Conservation (phyloP, 2,113 vertebrate genomes). For the Ibidorhyncha struthersii region DNA sequence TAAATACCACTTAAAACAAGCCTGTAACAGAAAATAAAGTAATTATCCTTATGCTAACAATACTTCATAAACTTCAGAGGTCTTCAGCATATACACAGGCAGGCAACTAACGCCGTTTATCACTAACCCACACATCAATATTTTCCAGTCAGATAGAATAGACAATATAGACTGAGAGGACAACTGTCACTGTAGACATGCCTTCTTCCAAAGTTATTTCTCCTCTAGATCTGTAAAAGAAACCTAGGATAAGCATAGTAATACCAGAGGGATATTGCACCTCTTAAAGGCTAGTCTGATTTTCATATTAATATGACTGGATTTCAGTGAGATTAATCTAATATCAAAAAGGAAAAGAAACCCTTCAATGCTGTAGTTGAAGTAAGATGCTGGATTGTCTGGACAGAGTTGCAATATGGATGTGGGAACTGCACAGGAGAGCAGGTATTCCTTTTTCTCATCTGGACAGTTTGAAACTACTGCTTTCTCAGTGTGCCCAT, state of each 20-base stretch:
- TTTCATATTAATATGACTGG: not conserved
- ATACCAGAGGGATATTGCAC: not conserved
- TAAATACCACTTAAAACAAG: not conserved
- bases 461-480: not conserved
- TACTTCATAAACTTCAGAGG: not conserved
- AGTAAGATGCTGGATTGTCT: not conserved
- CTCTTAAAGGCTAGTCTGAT: not conserved
- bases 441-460: not conserved
- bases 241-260: not conserved
- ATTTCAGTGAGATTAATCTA: not conserved
- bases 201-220: not conserved
- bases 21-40: not conserved
- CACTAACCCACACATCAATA: not conserved
- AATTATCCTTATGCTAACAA: not conserved
- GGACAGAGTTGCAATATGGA: not conserved
- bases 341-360: not conserved
- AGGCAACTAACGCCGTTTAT: not conserved
- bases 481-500: not conserved
- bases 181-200: not conserved
- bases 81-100: not conserved
- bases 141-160: not conserved
- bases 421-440: not conserved
- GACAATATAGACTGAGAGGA: not conserved
- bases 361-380: not conserved
- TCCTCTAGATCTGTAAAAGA: not conserved